Percentiles rank a stretch among this genome's conserved stretches.
Conservation (phyloP, 2,888 invertebrate species). For the Sicus ferrugineus region DNA sequence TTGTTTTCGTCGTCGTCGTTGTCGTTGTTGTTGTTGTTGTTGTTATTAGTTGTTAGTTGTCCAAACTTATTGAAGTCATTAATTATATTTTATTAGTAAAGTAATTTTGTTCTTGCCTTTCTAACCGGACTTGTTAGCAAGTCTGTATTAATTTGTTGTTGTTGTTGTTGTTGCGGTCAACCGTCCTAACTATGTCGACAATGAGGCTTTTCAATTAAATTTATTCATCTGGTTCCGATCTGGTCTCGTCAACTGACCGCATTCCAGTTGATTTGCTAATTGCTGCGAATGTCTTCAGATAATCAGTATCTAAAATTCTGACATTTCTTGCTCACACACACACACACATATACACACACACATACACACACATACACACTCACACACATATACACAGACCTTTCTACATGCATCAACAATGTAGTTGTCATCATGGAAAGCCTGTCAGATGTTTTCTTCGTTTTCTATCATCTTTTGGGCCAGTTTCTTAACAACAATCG, state of each 20-base stretch:
- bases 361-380: no score
- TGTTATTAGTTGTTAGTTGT: background rate
- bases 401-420: no score
- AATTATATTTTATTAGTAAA: no score
- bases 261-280: conserved; percentile 61
- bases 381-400: no score
- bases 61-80: no score
- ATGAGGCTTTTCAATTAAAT: conserved; percentile 29
- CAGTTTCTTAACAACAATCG: conserved; percentile 11
- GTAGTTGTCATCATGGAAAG: no score
- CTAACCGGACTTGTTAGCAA: background rate
- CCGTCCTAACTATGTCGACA: conserved; percentile 17
- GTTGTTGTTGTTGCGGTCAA: background rate
- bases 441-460: conserved; percentile 2
- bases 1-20: background rate
- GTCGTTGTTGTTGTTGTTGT: background rate
- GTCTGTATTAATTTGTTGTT: background rate
- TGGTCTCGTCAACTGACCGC: conserved; percentile 2
- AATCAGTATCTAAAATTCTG: conserved; percentile 57
- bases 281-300: conserved; percentile 63
- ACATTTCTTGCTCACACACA: no score
- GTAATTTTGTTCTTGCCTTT: background rate
- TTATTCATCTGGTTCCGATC: background rate
- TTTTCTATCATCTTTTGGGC: background rate
- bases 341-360: no score